Evolutionary conservation across 2,888 invertebrate genomes (phyloP).

Genomic region (Mythimna pallens): DNA sequence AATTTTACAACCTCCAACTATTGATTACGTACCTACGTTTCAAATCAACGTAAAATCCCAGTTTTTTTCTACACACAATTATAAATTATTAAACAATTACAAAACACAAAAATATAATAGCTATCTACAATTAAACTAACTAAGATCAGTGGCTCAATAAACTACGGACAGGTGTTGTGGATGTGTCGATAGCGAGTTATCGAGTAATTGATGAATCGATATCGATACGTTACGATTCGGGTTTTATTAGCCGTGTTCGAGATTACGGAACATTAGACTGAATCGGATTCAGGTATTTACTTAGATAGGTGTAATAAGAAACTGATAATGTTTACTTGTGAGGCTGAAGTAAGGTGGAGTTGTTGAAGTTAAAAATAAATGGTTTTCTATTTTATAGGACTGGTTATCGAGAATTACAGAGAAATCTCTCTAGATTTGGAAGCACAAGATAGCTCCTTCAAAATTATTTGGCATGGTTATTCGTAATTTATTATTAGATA

Average conservation of each 20-base stretch:
- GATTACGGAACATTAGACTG: constrained; percentile 64
- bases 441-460: background rate
- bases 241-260: constrained; percentile 67
- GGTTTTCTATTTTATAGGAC: background rate
- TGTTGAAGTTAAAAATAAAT: constrained; percentile 20
- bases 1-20: constrained; percentile 1
- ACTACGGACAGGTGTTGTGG: constrained; percentile 73
- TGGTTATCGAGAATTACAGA: background rate
- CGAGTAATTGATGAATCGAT: constrained; percentile 74
- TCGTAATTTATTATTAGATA: too few relatives aligned
- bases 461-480: too few relatives aligned
- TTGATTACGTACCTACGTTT: background rate
- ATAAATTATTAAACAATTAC: constrained; percentile 62
- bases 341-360: background rate
- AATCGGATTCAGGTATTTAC: constrained; percentile 57
- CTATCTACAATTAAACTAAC: constrained; percentile 61
- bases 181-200: constrained; percentile 76
- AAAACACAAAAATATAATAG: constrained; percentile 55
- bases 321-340: constrained; percentile 40
- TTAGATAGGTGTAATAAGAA: constrained; percentile 42
- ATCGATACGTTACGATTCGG: constrained; percentile 70
- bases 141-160: constrained; percentile 54
- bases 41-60: constrained; percentile 21
- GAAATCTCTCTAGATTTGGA: background rate
- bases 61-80: constrained; percentile 16